Evolutionary conservation across 2,797 vertebrate species (phyloP), one percentile per base, ranked within the genome.

Genomic region (Dromococcyx pavoninus): DNA sequence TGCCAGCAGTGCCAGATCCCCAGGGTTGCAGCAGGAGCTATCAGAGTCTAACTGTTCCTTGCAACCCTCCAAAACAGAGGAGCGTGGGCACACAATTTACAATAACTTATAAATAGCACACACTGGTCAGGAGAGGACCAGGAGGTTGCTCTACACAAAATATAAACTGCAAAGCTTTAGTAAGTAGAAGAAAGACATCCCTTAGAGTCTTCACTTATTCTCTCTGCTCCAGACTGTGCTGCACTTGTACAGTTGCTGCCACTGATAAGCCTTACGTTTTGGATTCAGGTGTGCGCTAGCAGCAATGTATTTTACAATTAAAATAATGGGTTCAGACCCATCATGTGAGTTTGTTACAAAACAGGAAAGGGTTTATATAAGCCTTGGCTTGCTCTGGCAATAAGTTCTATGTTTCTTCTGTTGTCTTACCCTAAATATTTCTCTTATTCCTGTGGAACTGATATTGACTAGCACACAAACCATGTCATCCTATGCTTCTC

Each of bases 171-270:
- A 91, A 46, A 83, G 28, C 41, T 72, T 53, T 3, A 1, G 25
- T 53, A 57, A 57, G 37, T 24, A 14, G 43, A 82, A 92, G 33
- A 75, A 89, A 72, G 37, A 69, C 24, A 43, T 14, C 24, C 43
- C 13, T 30, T 46, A n/a, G 44, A 84, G 66, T n/a, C 9, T 72
- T 62, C 23, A 30, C 79, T 85, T 67, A 37, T 54, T 21, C 19
- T 67, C 39, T 71, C 10, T 89, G 28, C 46, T 48, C 15, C 64
- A 75, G 60, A 13, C 11, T 50, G 35, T 19, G 28, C 9, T 28
- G 67, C 51, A 67, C 25, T 39, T 0, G 0, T 16, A 48, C 25
- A 57, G 7, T 10, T 50, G 16, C 11, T 9, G 1, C 54, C 0
- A 0, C 70, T 72, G 56, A 67, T 17, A 60, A 56, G 72, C 44